phyloP scores from a whole-genome alignment of 2,888 invertebrate genomes.

The Troides helena region DNA sequence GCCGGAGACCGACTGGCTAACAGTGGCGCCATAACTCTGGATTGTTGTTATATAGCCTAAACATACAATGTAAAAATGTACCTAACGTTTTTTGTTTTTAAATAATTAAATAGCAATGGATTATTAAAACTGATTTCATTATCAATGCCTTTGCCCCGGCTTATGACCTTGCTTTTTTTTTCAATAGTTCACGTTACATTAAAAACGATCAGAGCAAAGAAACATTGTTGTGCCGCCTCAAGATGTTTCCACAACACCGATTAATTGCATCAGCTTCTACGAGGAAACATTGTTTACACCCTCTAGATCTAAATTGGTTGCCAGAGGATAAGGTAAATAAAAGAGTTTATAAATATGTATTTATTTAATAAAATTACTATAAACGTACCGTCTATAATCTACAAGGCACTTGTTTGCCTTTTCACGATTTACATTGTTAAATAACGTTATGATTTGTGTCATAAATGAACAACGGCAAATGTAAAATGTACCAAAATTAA shows the following conservation, averaged over 20 bases:
- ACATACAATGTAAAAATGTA: slow-evolving; percentile 68
- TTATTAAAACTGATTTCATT: slow-evolving; percentile 42
- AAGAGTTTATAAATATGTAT: slow-evolving; percentile 54
- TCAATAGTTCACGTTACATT: no score
- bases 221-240: neutral
- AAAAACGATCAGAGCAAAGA: no score
- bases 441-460: neutral
- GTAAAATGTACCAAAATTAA: slow-evolving; percentile 5
- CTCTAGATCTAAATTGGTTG: neutral
- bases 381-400: slow-evolving; percentile 56
- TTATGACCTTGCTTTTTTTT: no score
- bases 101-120: slow-evolving; percentile 67
- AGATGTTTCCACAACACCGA: no score
- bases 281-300: no score
- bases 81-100: slow-evolving; percentile 53
- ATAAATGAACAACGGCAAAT: neutral
- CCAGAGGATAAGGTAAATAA: slow-evolving; percentile 27
- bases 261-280: no score
- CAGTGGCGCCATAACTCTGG: slow-evolving; percentile 38
- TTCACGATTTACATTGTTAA: slow-evolving; percentile 18
- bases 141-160: no score
- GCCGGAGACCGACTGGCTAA: no score
- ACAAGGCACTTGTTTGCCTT: slow-evolving; percentile 53
- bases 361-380: slow-evolving; percentile 66
- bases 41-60: slow-evolving; percentile 56